Evolutionary conservation across 2,888 invertebrate genomes (phyloP).

Genomic region (Drosophila neoperkinsi): DNA sequence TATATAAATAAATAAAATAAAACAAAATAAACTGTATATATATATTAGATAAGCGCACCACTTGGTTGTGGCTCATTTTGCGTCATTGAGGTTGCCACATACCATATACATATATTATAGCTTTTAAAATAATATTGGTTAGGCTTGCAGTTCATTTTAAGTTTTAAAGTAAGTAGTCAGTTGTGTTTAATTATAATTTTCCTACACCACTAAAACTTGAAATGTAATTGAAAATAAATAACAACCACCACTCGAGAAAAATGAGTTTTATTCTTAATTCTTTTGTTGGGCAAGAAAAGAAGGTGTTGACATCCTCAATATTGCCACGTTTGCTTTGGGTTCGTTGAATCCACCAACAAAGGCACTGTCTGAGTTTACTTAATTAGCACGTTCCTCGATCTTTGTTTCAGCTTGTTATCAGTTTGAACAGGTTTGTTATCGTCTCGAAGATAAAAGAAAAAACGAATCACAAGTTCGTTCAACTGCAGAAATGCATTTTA

Average conservation of each 20-base stretch:
- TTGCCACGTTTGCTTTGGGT: constrained; percentile 1
- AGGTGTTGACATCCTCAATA: background rate
- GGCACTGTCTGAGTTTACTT: background rate
- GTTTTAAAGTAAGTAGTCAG: background rate
- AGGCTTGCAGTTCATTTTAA: background rate
- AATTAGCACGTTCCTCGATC: constrained; percentile 31
- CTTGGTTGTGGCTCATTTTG: background rate
- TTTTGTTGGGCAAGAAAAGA: background rate
- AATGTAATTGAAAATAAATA: background rate
- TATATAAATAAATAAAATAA: background rate
- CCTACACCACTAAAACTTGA: background rate
- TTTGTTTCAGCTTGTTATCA: constrained; percentile 37
- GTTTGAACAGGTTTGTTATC: constrained; percentile 3
- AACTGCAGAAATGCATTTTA: constrained; percentile 3
- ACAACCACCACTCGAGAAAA: background rate
- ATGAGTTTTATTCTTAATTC: background rate
- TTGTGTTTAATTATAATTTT: background rate
- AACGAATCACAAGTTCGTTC: constrained; percentile 14
- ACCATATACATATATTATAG: no score
- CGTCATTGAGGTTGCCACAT: background rate
- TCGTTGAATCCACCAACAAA: constrained; percentile 27
- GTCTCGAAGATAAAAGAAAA: background rate
- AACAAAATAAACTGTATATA: background rate
- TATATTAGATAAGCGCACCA: background rate
- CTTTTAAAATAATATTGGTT: background rate